phyloP scores from a whole-genome alignment of 2,888 invertebrate genomes.

The Lasioglossum malachurum region DNA sequence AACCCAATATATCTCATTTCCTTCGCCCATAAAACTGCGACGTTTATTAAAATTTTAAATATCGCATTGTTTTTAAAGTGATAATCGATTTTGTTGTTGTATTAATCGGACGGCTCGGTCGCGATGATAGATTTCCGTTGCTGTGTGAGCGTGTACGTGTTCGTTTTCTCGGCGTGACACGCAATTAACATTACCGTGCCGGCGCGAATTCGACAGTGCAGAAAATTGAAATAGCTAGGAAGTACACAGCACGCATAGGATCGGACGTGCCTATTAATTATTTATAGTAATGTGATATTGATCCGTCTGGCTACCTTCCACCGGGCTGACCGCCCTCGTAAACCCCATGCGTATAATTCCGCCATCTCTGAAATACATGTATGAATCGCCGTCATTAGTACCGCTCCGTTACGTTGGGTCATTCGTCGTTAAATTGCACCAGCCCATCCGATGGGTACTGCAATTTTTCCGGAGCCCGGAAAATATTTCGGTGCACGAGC shows the following conservation, averaged over 20 bases:
- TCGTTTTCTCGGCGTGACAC: not conserved
- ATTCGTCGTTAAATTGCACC: conserved; percentile 51
- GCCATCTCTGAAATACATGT: conserved; percentile 37
- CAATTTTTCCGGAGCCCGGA: not conserved
- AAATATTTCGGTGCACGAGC: not conserved
- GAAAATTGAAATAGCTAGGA: conserved; percentile 61
- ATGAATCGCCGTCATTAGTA: conserved; percentile 55
- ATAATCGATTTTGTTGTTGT: not conserved
- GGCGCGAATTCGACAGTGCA: conserved; percentile 27
- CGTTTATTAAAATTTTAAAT: not conserved
- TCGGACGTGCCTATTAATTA: conserved; percentile 78
- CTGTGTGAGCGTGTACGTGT: not conserved
- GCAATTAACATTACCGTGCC: conserved; percentile 40
- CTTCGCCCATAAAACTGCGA: not conserved
- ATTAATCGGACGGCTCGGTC: not conserved
- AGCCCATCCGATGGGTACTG: conserved; percentile 32
- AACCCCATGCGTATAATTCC: conserved; percentile 57
- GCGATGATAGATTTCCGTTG: not conserved
- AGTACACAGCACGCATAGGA: conserved; percentile 57
- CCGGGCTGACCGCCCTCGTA: conserved; percentile 68
- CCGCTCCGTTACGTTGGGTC: conserved; percentile 36
- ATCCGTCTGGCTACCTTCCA: conserved; percentile 79
- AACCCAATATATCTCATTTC: not conserved
- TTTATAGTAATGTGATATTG: conserved; percentile 84
- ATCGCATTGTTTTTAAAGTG: not conserved